Conservation (phyloP, 2,797 vertebrate genomes). For the Linurgus olivaceus region DNA sequence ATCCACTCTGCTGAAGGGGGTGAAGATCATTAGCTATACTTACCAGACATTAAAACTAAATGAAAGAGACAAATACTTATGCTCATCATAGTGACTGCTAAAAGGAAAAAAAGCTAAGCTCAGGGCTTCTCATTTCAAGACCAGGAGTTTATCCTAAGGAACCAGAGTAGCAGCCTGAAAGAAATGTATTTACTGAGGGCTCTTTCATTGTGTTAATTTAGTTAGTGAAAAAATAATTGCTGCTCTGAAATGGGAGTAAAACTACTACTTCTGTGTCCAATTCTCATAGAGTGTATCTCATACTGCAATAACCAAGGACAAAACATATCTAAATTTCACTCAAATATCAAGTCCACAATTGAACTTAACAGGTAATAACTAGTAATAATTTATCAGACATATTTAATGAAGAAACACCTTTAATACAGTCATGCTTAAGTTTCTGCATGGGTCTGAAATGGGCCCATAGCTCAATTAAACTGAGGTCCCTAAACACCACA, state of each 20-base stretch:
- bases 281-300: neutral
- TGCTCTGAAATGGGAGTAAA: neutral
- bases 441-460: neutral
- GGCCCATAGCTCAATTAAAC: neutral
- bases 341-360: neutral
- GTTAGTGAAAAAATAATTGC: neutral
- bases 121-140: neutral
- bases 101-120: neutral
- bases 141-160: neutral
- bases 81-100: neutral
- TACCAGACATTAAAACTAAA: neutral
- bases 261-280: neutral
- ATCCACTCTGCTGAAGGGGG: neutral
- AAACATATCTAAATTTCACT: neutral
- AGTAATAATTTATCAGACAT: neutral
- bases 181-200: accelerated
- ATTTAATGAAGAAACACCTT: neutral
- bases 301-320: neutral
- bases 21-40: neutral
- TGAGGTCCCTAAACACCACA: neutral
- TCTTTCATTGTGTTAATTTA: neutral
- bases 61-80: neutral
- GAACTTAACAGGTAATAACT: neutral
- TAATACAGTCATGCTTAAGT: neutral
- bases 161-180: neutral